Percentiles rank a stretch among this genome's conserved stretches.
phyloP scores from a whole-genome alignment of 2,888 invertebrate species.

The Gortyna flavago region DNA sequence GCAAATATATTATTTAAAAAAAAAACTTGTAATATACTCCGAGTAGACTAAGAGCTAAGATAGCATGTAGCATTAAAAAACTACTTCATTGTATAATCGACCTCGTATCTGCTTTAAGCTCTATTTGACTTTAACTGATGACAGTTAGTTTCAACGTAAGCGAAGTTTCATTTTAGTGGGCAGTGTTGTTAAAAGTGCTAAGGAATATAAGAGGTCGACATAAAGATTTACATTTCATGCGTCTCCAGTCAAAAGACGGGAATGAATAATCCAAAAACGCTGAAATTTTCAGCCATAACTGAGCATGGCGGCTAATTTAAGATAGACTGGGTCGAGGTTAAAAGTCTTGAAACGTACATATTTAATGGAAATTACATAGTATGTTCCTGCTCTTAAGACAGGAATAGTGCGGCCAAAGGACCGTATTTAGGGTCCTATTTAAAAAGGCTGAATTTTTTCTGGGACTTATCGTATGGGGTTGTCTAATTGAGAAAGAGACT shows the following conservation, averaged over 20 bases:
- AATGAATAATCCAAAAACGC: neutral
- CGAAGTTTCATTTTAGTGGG: too few relatives aligned
- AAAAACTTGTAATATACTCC: neutral
- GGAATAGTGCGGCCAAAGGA: constrained; percentile 15
- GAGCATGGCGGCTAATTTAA: neutral
- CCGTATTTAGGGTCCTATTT: neutral
- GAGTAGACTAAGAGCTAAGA: neutral
- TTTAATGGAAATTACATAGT: neutral
- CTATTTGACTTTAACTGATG: too few relatives aligned
- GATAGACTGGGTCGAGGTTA: neutral
- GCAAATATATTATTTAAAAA: neutral
- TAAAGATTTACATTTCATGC: neutral
- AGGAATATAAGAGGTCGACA: too few relatives aligned
- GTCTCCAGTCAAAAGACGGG: neutral
- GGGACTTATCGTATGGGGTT: neutral
- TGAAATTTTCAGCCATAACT: constrained; percentile 1
- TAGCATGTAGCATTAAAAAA: neutral
- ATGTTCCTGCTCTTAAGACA: constrained; percentile 3
- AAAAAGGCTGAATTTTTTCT: constrained; percentile 1
- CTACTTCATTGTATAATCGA: too few relatives aligned
- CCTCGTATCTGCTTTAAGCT: too few relatives aligned
- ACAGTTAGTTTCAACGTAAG: too few relatives aligned
- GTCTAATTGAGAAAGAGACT: neutral
- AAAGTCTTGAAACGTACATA: neutral
- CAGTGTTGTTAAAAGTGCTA: too few relatives aligned